Evolutionary conservation across 2,113 vertebrate species (phyloP), one percentile per base, ranked within the genome.

Genomic region (Sturnus vulgaris): DNA sequence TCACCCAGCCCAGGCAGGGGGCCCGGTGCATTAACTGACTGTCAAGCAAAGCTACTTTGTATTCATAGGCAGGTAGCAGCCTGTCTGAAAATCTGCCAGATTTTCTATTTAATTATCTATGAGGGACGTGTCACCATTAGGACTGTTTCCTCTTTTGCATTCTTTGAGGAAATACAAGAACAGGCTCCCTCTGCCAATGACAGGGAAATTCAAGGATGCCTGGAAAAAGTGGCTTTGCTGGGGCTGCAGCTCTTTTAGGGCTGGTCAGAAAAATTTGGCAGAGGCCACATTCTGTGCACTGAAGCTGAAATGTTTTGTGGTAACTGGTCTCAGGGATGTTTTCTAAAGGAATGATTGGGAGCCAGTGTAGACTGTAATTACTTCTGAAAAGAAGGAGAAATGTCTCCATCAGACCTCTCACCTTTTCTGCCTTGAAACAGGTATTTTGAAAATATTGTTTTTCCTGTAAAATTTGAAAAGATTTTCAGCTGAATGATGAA

Each of bases 81-180:
- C 1, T 81, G 90, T 86, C 82, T 90, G 92, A 88, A 95, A 92
- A 86, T 56, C 90, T 92, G 90, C 82, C 83, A 91, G 77, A 37
- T 82, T 92, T 90, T 83, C 82, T 82, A 3, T 81, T 93, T 88
- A 80, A 89, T 94, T 94, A 60, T 86, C 85, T 73, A 20, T 86
- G 79, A 95, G 39, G 39, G 69, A 88, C 35, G 11, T 82, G 80
- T 63, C 83, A 79, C 81, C 37, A 33, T 78, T 75, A 84, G 52
- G 56, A 23, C 69, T 79, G 68, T 71, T 94, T 90, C 44, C 75
- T 92, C 28, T 64, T 92, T 77, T 88, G 64, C 24, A 37, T 94
- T 92, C 68, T 86, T 23, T 68, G 52, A 75, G 71, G 88, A 83
- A 88, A 59, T 4, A 3, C n/a, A 56, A 24, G 61, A 80, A 52